Evolutionary conservation across 2,113 vertebrate species (phyloP).

Genomic region (Albula goreensis): DNA sequence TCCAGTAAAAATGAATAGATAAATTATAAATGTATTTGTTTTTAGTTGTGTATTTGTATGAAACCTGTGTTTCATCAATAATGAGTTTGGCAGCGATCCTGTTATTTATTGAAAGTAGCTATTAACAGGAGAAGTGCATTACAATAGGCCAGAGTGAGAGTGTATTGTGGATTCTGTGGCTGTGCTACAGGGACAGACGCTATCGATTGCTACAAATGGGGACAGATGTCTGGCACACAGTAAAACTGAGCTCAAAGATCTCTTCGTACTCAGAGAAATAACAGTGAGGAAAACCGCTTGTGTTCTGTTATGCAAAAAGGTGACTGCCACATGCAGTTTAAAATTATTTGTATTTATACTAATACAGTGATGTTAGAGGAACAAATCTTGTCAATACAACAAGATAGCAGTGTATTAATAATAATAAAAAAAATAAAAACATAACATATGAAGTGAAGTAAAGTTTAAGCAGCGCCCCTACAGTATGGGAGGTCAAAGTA

Average conservation of each 20-base stretch:
- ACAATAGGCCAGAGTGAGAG: background rate
- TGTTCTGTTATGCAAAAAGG: background rate
- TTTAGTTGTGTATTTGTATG: background rate
- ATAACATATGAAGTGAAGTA: no score
- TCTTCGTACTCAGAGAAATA: background rate
- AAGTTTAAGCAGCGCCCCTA: no score
- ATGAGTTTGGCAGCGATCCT: background rate
- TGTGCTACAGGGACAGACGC: background rate
- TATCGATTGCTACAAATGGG: background rate
- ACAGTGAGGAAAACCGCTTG: background rate
- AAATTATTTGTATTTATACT: background rate
- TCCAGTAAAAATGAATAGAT: no score
- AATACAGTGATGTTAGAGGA: no score
- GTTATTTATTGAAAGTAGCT: background rate
- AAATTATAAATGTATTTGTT: background rate
- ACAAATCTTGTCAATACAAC: no score
- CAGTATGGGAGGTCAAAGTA: no score
- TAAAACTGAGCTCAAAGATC: background rate
- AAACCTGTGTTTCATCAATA: background rate
- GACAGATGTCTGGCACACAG: background rate
- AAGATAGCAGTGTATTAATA: no score
- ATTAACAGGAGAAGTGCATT: background rate
- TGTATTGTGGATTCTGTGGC: background rate
- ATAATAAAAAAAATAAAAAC: no score
- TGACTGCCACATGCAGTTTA: background rate